Conservation (phyloP, 2,797 vertebrate species). For the Pantherophis vulpinus region DNA sequence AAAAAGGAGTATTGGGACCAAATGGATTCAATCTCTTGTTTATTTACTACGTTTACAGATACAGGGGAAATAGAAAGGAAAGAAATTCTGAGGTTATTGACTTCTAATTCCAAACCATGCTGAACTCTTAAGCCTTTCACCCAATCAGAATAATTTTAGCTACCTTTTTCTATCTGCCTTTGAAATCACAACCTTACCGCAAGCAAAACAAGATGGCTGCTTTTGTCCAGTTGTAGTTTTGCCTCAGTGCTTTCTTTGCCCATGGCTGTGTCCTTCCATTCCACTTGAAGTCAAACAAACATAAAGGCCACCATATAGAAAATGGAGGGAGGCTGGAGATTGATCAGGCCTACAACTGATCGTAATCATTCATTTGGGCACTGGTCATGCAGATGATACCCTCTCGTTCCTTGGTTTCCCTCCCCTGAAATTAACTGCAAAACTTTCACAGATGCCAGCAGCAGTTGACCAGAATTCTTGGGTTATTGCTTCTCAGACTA, state of each 20-base stretch:
- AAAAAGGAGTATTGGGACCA: neutral
- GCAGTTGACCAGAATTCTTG: constrained; percentile 81
- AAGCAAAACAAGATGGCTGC: neutral
- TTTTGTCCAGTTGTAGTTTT: neutral
- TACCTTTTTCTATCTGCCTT: neutral
- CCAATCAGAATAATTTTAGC: neutral
- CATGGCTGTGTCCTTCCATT: neutral
- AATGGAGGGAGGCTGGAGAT: constrained; percentile 37
- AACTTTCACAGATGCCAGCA: constrained; percentile 81
- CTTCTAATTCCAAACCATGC: neutral
- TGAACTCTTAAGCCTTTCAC: neutral
- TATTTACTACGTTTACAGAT: neutral
- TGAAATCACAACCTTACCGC: neutral
- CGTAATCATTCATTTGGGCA: constrained; percentile 67
- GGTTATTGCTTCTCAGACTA: constrained; percentile 81
- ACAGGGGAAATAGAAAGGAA: neutral
- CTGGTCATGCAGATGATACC: constrained; percentile 74
- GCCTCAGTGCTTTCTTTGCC: neutral
- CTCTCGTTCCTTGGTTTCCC: constrained; percentile 23
- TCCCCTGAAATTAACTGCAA: constrained; percentile 71
- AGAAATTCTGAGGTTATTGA: neutral
- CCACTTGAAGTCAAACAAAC: neutral
- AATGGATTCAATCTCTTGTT: neutral
- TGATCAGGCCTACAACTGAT: constrained; percentile 60
- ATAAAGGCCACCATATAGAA: constrained; percentile 40